Percentiles rank a stretch among this genome's conserved stretches.
Conservation (phyloP, 2,888 invertebrate species). For the Aspidapion aeneum region DNA sequence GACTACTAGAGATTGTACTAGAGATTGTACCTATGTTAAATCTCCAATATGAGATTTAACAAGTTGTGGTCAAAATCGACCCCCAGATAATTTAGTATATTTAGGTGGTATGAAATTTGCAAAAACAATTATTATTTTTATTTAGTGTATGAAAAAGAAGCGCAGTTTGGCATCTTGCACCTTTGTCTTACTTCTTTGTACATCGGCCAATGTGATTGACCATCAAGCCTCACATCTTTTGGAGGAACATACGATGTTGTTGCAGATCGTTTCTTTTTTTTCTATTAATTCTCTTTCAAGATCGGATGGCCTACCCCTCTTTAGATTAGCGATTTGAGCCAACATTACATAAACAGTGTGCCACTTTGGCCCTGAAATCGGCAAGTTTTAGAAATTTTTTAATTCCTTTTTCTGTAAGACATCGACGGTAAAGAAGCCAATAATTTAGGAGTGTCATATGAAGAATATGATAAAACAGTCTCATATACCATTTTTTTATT, state of each 20-base stretch:
- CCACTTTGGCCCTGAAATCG: too few relatives aligned
- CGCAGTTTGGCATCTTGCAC: slow-evolving; percentile 17
- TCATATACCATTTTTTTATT: slow-evolving; percentile 27
- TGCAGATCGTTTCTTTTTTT: neutral
- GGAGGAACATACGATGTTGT: slow-evolving; percentile 13
- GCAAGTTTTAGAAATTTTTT: too few relatives aligned
- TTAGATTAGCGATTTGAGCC: too few relatives aligned
- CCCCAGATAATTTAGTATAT: too few relatives aligned
- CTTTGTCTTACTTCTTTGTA: slow-evolving; percentile 5
- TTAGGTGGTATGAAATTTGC: too few relatives aligned
- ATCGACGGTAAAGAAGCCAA: slow-evolving; percentile 28
- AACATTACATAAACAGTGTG: too few relatives aligned
- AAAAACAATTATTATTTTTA: slow-evolving; percentile 19
- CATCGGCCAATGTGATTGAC: slow-evolving; percentile 2
- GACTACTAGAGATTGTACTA: too few relatives aligned
- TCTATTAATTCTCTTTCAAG: neutral
- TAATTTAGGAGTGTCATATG: slow-evolving; percentile 30
- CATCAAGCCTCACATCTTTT: slow-evolving; percentile 14
- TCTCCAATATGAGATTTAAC: too few relatives aligned
- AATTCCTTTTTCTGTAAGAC: too few relatives aligned
- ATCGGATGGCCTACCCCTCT: too few relatives aligned
- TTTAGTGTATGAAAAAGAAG: slow-evolving; percentile 11
- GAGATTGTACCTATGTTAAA: too few relatives aligned
- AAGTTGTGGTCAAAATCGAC: too few relatives aligned
- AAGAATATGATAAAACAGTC: slow-evolving; percentile 28